phyloP scores from a whole-genome alignment of 1,140 invertebrate species.

The Drosophila baimaii region DNA sequence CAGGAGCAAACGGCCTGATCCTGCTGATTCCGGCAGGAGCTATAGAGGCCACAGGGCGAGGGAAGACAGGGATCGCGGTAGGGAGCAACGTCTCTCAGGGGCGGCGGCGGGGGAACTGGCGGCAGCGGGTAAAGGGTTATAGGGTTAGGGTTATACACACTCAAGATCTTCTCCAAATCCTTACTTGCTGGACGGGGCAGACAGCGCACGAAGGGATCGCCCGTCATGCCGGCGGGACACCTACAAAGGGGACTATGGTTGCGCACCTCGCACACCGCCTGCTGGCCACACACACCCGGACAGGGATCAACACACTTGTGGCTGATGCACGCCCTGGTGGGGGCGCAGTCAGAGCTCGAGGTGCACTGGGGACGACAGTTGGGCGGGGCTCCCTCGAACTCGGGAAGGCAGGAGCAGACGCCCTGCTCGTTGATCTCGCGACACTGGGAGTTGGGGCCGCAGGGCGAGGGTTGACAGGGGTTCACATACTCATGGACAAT shows the following conservation, averaged over 20 bases:
- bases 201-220: conserved; percentile 87
- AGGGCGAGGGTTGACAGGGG: conserved; percentile 88
- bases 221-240: conserved; percentile 89
- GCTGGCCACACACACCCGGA: conserved; percentile 90
- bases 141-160: conserved; percentile 2
- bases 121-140: conserved; percentile 5
- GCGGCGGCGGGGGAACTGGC: conserved; percentile 54
- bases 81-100: conserved; percentile 72
- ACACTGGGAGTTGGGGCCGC: conserved; percentile 88
- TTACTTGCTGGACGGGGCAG: conserved; percentile 86
- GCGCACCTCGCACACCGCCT: conserved; percentile 90
- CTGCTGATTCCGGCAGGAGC: conserved; percentile 89
- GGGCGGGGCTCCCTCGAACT: conserved; percentile 90
- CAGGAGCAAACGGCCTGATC: conserved; percentile 91
- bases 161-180: conserved; percentile 45
- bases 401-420: conserved; percentile 90
- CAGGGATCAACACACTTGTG: conserved; percentile 93
- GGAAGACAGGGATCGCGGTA: conserved; percentile 87
- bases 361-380: conserved; percentile 91
- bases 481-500: conserved; percentile 84
- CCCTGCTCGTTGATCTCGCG: conserved; percentile 87
- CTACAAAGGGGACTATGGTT: conserved; percentile 91
- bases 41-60: conserved; percentile 92
- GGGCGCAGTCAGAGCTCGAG: conserved; percentile 90
- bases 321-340: conserved; percentile 90